Conservation (phyloP, 2,113 vertebrate genomes). For the Vulpes vulpes region DNA sequence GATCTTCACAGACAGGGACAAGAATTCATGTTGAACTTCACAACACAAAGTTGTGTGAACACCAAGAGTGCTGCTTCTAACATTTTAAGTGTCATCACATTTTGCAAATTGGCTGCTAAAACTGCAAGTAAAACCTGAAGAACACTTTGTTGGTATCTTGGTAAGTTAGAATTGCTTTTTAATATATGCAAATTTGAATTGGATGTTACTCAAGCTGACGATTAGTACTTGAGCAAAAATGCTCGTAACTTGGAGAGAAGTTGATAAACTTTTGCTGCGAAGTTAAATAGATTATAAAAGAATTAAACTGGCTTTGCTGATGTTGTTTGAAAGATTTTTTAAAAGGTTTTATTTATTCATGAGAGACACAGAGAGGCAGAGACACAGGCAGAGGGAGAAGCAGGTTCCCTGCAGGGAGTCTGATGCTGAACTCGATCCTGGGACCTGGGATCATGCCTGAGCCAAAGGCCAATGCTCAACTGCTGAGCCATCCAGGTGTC, state of each 20-base stretch:
- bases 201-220: not conserved
- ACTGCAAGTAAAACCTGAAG: not conserved
- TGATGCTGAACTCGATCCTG: too few species aligned
- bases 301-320: not conserved
- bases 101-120: conserved; percentile 32
- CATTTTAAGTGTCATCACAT: not conserved
- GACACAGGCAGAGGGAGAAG: too few species aligned
- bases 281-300: not conserved
- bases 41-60: not conserved
- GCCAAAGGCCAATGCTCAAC: too few species aligned
- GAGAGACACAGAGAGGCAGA: too few species aligned
- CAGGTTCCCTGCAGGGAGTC: too few species aligned
- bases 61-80: not conserved
- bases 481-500: too few species aligned
- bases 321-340: not conserved
- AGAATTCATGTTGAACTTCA: not conserved
- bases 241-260: not conserved
- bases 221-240: not conserved
- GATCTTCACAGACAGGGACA: not conserved
- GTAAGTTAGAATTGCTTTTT: not conserved
- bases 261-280: not conserved
- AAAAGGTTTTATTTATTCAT: too few species aligned
- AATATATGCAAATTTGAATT: conserved; percentile 17
- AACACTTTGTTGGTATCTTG: not conserved
- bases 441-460: too few species aligned